Percentiles rank a stretch among this genome's conserved stretches.
These are phyloP conservation scores for Sycobia sp. DNA, from an alignment of 1,140 invertebrate genomes.

Conservation along the genomic window DNA sequence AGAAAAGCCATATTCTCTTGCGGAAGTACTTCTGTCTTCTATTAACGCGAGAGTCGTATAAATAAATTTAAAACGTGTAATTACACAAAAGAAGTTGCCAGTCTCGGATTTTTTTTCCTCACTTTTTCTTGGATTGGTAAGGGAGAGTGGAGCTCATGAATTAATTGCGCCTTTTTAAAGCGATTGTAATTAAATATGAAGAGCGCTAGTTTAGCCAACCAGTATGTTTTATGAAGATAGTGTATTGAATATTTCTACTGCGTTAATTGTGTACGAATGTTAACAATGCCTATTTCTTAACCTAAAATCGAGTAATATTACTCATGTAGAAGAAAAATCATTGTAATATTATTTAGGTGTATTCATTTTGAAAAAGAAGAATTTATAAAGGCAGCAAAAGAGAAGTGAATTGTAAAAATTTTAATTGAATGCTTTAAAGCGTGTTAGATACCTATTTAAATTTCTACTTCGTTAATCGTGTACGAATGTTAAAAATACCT, in stretches of 20 bases:
- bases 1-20: slow-evolving; percentile 34
- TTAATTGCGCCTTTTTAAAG: slow-evolving; percentile 7
- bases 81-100: slow-evolving; percentile 16
- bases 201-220: slow-evolving; percentile 21
- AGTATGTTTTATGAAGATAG: slow-evolving; percentile 11
- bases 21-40: slow-evolving; percentile 5
- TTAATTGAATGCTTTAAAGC: no score
- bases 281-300: slow-evolving; percentile 15
- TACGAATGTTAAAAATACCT: slow-evolving; percentile 21
- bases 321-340: slow-evolving; percentile 4
- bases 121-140: background rate
- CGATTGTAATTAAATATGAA: slow-evolving; percentile 18
- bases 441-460: no score
- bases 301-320: background rate
- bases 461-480: slow-evolving; percentile 24
- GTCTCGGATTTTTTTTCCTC: slow-evolving; percentile 8
- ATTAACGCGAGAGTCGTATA: slow-evolving; percentile 16
- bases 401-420: no score
- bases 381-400: slow-evolving; percentile 20
- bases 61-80: slow-evolving; percentile 13
- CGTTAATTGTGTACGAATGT: slow-evolving; percentile 22
- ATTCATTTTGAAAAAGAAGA: background rate
- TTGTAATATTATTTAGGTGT: background rate
- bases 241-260: slow-evolving; percentile 25
- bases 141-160: background rate